Base-by-base conservation (phyloP, 1,140 invertebrate genomes). In the Caenorhabditis latens region DNA sequence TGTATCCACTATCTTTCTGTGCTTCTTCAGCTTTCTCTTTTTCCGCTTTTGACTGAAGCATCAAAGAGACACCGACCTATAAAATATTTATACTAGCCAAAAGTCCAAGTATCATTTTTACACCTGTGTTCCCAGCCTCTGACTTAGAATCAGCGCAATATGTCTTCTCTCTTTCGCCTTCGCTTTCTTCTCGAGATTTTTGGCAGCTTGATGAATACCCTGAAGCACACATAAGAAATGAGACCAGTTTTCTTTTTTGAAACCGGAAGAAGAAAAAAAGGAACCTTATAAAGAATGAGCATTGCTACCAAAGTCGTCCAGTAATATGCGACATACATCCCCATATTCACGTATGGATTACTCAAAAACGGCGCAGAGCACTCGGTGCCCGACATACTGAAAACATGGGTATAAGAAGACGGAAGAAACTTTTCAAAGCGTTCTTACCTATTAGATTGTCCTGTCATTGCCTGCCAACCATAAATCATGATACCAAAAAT, bases 291-390 rank as follows among this genome's bases (percentile, higher is more conserved):
- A 32, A 92, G 86, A 53, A 92, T 92, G 6, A 92, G 88, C 91
- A 92, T 92, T 2, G 91, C 91, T 11, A 92, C 86, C 9, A 92
- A 63, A 24, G 91, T 92, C 21, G 91, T 92, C 91, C 91, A 92
- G 58, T 92, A 92, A 85, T 92, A 92, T 11, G 89, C 91, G 13
- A 92, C 87, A 86, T 92, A 92, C 91, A 93, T 92, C 14, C 89
- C 87, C 91, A 93, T 93, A 71, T 92, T 92, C 24, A 92, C 91
- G 84, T 90, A 93, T n/a, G 91, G 91, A 89, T 92, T 92, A 19
- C 90, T 84, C 21, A 92, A 83, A 84, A 92, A 92, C 1, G 91
- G 91, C 4, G 92, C 92, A 53, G 89, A 92, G 79, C 91, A 92
- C 83, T 93, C 90, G n/a, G 84, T 89, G 32, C 91, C 90, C 14